Evolutionary conservation across 2,888 invertebrate species (phyloP).

Genomic region (Caenorhabditis virilis): DNA sequence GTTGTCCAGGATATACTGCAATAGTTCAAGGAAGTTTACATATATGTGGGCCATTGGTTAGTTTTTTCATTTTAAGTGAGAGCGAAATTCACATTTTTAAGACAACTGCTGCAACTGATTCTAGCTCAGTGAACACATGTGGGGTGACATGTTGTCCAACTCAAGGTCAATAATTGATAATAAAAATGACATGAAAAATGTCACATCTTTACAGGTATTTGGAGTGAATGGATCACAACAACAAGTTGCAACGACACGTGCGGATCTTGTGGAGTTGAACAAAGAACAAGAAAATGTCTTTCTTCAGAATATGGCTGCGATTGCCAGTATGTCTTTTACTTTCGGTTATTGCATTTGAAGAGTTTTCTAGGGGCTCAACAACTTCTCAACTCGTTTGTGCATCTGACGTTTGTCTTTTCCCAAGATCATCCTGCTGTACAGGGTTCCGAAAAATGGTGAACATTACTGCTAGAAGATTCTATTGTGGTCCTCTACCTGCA

Average conservation of each 20-base stretch:
- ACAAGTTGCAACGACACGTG: constrained; percentile 49
- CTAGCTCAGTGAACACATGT: too few species aligned
- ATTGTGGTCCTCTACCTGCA: constrained; percentile 36
- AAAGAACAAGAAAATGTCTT: constrained; percentile 39
- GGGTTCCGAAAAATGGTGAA: constrained; percentile 31
- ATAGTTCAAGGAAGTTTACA: constrained; percentile 11
- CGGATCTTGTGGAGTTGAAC: constrained; percentile 46
- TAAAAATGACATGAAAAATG: constrained; percentile 33
- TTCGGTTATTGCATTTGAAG: background rate
- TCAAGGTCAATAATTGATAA: too few species aligned
- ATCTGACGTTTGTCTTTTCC: constrained; percentile 40
- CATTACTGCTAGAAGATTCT: constrained; percentile 14
- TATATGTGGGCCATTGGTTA: constrained; percentile 25
- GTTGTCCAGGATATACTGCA: constrained; percentile 36
- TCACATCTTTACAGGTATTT: constrained; percentile 38
- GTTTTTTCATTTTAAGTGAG: too few species aligned
- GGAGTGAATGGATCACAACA: constrained; percentile 48
- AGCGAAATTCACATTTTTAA: too few species aligned
- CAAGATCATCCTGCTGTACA: constrained; percentile 45
- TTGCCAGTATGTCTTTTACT: constrained; percentile 38
- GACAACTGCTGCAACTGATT: too few species aligned
- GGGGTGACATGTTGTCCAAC: too few species aligned
- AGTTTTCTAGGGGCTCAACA: constrained; percentile 22
- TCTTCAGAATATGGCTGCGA: constrained; percentile 46
- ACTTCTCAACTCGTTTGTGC: constrained; percentile 20